Evolutionary conservation across 2,888 invertebrate genomes (phyloP), one percentile per base, ranked within the genome.

Genomic region (Eutolmus rufibarbis): DNA sequence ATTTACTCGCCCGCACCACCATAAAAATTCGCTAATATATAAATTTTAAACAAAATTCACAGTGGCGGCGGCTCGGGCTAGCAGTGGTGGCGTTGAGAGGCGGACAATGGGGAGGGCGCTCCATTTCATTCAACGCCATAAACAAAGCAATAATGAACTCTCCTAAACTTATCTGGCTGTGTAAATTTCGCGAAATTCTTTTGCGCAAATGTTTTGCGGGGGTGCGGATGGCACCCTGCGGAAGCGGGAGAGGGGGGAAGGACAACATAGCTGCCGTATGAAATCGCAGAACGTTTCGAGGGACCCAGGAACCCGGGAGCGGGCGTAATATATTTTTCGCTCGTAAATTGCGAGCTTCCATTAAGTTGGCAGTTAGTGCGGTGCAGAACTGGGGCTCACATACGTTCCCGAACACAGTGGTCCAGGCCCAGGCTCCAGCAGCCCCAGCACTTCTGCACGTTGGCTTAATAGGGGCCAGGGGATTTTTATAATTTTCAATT

Each of bases 121-220:
- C 79, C 40, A 51, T 51, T 81, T 46, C 31, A 81, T 56, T n/a
- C 81, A 56, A 31, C 23, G 40, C 66, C 84, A 84, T 84, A 84
- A 84, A 84, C 84, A 66, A 66, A 84, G 56, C 74, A 74, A 84
- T 84, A 84, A 84, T 84, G 84, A 84, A 84, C 84, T 84, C 66
- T 40, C 40, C 51, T 46, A 82, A 84, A 84, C 84, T 84, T 84
- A 84, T 84, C 40, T 37, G 37, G 66, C 40, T 84, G 66, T 74
- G 82, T 84, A 84, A 84, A 84, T 84, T 37, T 51, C 37, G 56
- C 84, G 40, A 74, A 84, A 84, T 66, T 84, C 84, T 74, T 81
- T 66, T 74, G 84, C 37, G 37, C 34, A 34, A 81, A 56, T 28
- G 56, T 51, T 81, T n/a, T 19, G 66, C 5, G 66, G 66, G 66